Base-by-base conservation (phyloP, 2,113 vertebrate genomes). In the Edolisoma coerulescens region DNA sequence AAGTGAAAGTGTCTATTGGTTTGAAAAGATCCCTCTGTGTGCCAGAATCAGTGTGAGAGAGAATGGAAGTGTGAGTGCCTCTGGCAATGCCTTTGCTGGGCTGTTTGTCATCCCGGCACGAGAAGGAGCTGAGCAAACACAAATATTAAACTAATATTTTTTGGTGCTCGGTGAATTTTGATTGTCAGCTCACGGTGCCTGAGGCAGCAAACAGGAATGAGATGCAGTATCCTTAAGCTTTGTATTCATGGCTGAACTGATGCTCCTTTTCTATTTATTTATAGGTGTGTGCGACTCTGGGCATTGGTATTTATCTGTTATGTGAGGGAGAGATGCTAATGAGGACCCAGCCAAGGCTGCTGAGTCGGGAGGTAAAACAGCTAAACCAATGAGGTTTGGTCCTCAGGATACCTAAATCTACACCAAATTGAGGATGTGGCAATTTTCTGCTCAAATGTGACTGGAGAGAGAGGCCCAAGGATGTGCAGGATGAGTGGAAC, bases 111-210 rank as follows among this genome's bases (percentile, higher is more conserved):
- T 92, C 68, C 74, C 19, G 18, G 92, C 93, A 56, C 64, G 44
- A 81, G 94, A 80, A 94, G 84, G 35, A 92, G 95, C 96, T 93
- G 90, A 96, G 94, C 76, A 64, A 80, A 89, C 88, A 92, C 96
- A 96, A 95, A 95, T 96, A 97, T 95, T 93, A 90, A 95, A 84
- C 91, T 95, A 92, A 96, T 90, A 94, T 86, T 96, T 97, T 97
- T 79, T 80, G 90, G 82, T 1, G 2, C 90, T 92, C 4, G 8
- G 93, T 84, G 91, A 68, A 71, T 97, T 95, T 91, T 96, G 93
- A 93, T 95, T 39, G 6, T 76, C 22, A 23, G 86, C 45, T 90
- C 23, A 0, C 1, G 4, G 64, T 4, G 90, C 92, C 90, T 3
- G 26, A 94, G 96, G 95, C 87, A 42, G 79, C 59, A 37, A 71